Conservation (phyloP, 2,888 invertebrate genomes). For the Ferdinandea cuprea region DNA sequence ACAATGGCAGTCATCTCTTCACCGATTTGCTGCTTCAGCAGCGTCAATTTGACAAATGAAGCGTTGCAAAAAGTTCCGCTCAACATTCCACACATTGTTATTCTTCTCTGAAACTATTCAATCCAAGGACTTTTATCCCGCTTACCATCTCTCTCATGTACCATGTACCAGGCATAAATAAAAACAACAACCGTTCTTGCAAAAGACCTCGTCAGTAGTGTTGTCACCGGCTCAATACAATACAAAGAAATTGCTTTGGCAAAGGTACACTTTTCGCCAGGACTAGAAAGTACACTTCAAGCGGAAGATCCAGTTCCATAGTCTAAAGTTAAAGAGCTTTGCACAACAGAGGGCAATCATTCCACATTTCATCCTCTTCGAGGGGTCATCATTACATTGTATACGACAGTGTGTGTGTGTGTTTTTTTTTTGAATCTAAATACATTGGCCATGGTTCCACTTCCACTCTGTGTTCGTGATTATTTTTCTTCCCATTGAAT, state of each 20-base stretch:
- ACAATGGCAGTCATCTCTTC: constrained; percentile 3
- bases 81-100: constrained; percentile 27
- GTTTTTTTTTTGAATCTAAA: too few relatives aligned
- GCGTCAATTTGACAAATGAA: constrained; percentile 41
- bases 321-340: background rate
- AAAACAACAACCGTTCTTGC: background rate
- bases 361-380: background rate
- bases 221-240: background rate
- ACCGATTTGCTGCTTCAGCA: constrained; percentile 21
- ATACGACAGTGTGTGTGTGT: background rate
- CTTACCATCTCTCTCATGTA: background rate
- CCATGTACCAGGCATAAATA: too few relatives aligned
- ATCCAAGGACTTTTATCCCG: constrained; percentile 17
- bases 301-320: background rate
- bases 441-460: background rate
- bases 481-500: background rate
- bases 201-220: constrained; percentile 16
- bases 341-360: background rate
- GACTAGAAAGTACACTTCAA: background rate
- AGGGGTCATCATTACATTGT: constrained; percentile 7
- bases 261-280: background rate
- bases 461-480: background rate
- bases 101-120: constrained; percentile 20
- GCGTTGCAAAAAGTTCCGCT: constrained; percentile 33
- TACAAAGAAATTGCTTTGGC: constrained; percentile 19